Evolutionary conservation across 2,888 invertebrate species (phyloP), one percentile per base, ranked within the genome.

Genomic region (Crocallis elinguaria): DNA sequence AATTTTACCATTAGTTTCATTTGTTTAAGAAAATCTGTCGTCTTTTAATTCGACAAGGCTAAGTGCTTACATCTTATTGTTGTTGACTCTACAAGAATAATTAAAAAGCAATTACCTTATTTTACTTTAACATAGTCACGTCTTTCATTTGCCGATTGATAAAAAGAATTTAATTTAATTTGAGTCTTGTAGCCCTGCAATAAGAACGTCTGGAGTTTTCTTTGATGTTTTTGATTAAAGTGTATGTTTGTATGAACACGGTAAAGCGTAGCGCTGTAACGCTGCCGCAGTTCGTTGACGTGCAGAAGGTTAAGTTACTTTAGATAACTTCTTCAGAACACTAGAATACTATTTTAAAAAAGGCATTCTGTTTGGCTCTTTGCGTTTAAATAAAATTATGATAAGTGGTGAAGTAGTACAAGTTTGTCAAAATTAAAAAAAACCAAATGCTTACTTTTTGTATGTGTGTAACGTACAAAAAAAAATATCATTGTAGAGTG

Each of bases 61-160:
- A 19, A 35, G 19, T 27, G 27, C 32, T 38, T 16, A 30, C 49
- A 14, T 50, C 12, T 42, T 53, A 33, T 33, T 36, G 42, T 37
- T 42, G 52, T 39, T 41, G 49, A 36, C 49, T 49, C 29, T 42
- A 55, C 55, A 49, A 44, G 51, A 52, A 46, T 60, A 57, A 60
- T 60, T 57, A 57, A 57, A 60, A 60, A 60, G 60, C 60, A 57
- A 60, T 60, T 57, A 60, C 57, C 48, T 55, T 46, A 52, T 49
- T 53, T 52, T 37, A 43, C 52, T 45, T 44, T 38, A 38, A 35
- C 42, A 17, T 29, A 14, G 49, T 21, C 49, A 36, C 32, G 43
- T 42, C 6, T 14, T 21, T 19, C 14, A 19, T 49, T 30, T 43
- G 29, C 43, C 23, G 29, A 27, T 36, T 32, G 32, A 7, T 27